Base-by-base conservation (phyloP, 2,797 vertebrate genomes). In the Oreochromis grahami region DNA sequence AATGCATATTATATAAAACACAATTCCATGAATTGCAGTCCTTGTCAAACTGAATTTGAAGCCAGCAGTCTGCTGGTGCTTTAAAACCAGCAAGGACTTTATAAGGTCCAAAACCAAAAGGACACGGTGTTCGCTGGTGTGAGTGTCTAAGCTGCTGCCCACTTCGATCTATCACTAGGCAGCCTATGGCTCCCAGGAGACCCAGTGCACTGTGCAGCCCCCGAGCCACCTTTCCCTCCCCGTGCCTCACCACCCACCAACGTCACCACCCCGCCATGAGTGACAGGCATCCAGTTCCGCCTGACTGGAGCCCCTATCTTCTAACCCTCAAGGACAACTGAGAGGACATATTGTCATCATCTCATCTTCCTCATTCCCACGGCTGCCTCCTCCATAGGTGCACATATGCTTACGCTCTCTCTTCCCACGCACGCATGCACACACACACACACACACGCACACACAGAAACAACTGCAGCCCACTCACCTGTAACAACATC, bases 201-300 rank as follows among this genome's bases (percentile, higher is more conserved):
- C 86, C 83, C 9, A 17, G 15, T 88, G 88, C 86, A 85, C 81
- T 48, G 65, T 53, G 65, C 84, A 86, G 80, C 86, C 81, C 68
- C 78, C 51, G 5, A 63, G 2, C 87, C 86, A 78, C 86, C 88
- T 81, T 74, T 45, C 56, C 82, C 14, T 79, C 51, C 78, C 76
- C 26, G 34, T 79, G 5, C 56, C 72, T 51, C 76, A 58, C 24
- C 70, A 21, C 74, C 68, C 80, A n/a, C 26, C 58, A 19, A 88
- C 85, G 83, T 86, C 90, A 84, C 89, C 81, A 45, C 52, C 90
- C 80, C 29, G 15, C 87, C 85, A 77, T 96, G 94, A 97, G 92
- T 96, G 96, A 96, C 96, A 97, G 94, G 90, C 93, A 81, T 96
- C 94, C 76, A 85, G 96, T 96, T 96, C 93, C 82, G 81, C 95